phyloP scores from a whole-genome alignment of 2,797 vertebrate genomes.

The Gobionotothen gibberifrons region DNA sequence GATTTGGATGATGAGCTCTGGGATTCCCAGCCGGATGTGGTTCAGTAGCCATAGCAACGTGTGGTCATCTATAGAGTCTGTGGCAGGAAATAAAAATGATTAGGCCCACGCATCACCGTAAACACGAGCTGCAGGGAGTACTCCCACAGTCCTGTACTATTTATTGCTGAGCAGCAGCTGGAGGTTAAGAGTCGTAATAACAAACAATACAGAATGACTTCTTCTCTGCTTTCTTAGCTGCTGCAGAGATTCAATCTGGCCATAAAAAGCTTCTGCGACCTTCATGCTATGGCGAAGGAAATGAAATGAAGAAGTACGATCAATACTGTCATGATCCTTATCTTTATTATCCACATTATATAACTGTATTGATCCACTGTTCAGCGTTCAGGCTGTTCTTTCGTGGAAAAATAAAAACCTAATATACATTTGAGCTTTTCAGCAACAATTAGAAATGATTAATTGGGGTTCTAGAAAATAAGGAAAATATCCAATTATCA shows the following conservation, averaged over 20 bases:
- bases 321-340: background rate
- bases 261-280: background rate
- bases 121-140: conserved; percentile 23
- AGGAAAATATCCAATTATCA: background rate
- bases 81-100: conserved; percentile 54
- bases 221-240: conserved; percentile 18
- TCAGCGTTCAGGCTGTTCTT: no score
- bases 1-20: conserved; percentile 97
- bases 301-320: background rate
- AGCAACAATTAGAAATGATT: background rate
- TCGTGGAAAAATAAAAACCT: no score
- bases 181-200: conserved; percentile 48
- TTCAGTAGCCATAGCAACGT: conserved; percentile 98
- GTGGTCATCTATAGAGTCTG: conserved; percentile 96
- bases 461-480: background rate
- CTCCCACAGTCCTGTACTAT: conserved; percentile 50
- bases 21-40: conserved; percentile 96
- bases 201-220: conserved; percentile 30
- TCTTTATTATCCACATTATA: background rate
- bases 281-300: background rate
- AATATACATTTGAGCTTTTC: no score
- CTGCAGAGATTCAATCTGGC: background rate
- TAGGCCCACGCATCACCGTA: conserved; percentile 50
- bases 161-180: conserved; percentile 50
- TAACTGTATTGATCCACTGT: conserved; percentile 1